These are phyloP conservation scores for Pseudorhombus dupliciocellatus DNA, from an alignment of 2,113 vertebrate species.

Conservation along the genomic window DNA sequence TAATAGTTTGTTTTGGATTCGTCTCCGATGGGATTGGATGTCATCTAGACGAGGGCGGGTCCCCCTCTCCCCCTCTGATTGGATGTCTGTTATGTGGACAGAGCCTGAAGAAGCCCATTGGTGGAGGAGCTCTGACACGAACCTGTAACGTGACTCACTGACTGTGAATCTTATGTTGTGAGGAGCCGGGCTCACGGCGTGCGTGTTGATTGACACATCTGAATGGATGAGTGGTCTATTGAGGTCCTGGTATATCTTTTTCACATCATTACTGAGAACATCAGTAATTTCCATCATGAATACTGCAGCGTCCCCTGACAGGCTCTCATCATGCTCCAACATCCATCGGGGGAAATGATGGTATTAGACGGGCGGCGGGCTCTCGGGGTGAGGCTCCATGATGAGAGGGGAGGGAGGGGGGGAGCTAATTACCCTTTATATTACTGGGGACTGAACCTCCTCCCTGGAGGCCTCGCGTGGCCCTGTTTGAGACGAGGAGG, in stretches of 20 bases:
- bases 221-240: slow-evolving; percentile 49
- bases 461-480: slow-evolving; percentile 65
- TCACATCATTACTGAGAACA: slow-evolving; percentile 74
- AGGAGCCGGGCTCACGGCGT: background rate
- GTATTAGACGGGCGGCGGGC: slow-evolving; percentile 64
- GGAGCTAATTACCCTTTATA: slow-evolving; percentile 76
- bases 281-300: slow-evolving; percentile 76
- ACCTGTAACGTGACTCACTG: too few relatives aligned
- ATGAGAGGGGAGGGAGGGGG: slow-evolving; percentile 56
- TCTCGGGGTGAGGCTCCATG: slow-evolving; percentile 60
- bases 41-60: too few relatives aligned
- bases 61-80: too few relatives aligned
- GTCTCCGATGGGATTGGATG: too few relatives aligned
- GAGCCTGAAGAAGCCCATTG: too few relatives aligned
- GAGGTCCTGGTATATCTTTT: slow-evolving; percentile 62
- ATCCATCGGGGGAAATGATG: slow-evolving; percentile 74
- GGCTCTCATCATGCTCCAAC: slow-evolving; percentile 58
- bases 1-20: too few relatives aligned
- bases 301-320: slow-evolving; percentile 63
- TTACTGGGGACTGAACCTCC: slow-evolving; percentile 56
- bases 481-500: slow-evolving; percentile 64
- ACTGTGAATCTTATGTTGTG: background rate
- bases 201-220: slow-evolving; percentile 66
- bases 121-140: too few relatives aligned
- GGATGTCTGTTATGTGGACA: too few relatives aligned